A percentile compares a stretch with the other conserved stretches of the same genome.
phyloP scores from a whole-genome alignment of 2,888 invertebrate species.

The Enchytraeus crypticus region DNA sequence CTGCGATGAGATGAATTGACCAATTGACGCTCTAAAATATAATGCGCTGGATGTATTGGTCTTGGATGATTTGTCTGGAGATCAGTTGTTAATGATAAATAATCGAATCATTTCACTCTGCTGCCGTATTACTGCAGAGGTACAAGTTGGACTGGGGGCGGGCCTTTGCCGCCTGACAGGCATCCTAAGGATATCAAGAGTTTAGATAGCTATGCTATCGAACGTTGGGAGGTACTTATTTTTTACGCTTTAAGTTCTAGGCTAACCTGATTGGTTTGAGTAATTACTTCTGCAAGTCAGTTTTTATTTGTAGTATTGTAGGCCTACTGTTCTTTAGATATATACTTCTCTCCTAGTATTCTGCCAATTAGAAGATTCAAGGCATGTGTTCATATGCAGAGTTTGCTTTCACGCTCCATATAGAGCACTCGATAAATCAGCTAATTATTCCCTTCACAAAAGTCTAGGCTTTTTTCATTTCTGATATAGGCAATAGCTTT shows the following conservation, averaged over 20 bases:
- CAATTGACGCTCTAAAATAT: too few relatives aligned
- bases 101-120: neutral
- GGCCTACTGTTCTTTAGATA: too few relatives aligned
- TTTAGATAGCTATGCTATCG: slow-evolving; percentile 79
- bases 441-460: too few relatives aligned
- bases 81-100: neutral
- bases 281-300: neutral
- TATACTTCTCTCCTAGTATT: too few relatives aligned
- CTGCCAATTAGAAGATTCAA: too few relatives aligned
- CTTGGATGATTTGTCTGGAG: neutral
- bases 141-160: slow-evolving; percentile 66
- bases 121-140: slow-evolving; percentile 55
- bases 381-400: too few relatives aligned
- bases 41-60: too few relatives aligned
- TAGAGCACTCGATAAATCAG: too few relatives aligned
- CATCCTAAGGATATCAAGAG: slow-evolving; percentile 71
- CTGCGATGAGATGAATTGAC: too few relatives aligned
- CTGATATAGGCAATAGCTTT: too few relatives aligned
- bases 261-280: neutral
- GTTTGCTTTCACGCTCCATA: too few relatives aligned
- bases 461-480: too few relatives aligned
- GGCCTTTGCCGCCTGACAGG: slow-evolving; percentile 69
- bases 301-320: neutral
- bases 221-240: slow-evolving; percentile 70
- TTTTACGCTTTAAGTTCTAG: neutral